Percentiles rank a stretch among this genome's conserved stretches.
These are phyloP conservation scores for Lates japonicus DNA, from an alignment of 2,797 vertebrate genomes.

Conservation along the genomic window DNA sequence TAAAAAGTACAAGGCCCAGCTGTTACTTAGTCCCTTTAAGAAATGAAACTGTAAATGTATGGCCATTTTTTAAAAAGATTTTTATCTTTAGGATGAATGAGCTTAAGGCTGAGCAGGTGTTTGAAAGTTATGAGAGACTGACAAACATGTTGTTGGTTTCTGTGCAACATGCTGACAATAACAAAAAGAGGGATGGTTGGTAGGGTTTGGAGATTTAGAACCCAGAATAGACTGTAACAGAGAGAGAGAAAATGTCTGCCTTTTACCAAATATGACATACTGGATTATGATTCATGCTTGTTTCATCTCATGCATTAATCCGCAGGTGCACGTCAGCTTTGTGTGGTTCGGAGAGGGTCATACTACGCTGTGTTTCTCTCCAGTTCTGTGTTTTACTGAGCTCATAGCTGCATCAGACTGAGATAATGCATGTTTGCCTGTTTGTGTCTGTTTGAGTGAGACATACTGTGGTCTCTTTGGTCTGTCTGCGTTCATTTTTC, in stretches of 20 bases:
- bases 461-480: background rate
- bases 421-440: constrained; percentile 9
- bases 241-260: constrained; percentile 4
- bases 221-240: background rate
- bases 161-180: background rate
- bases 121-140: background rate
- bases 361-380: constrained; percentile 28
- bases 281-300: constrained; percentile 33
- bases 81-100: background rate
- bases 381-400: background rate
- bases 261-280: constrained; percentile 14
- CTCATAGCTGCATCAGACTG: constrained; percentile 1
- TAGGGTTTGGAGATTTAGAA: background rate
- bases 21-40: background rate
- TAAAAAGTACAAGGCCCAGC: background rate
- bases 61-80: background rate
- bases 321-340: constrained; percentile 16
- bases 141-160: background rate
- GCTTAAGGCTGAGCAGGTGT: background rate
- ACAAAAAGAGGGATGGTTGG: background rate
- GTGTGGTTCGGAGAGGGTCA: constrained; percentile 7
- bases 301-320: constrained; percentile 18
- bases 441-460: constrained; percentile 1
- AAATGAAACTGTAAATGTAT: background rate
- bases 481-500: background rate